A percentile compares a stretch with the other conserved stretches of the same genome.
These are phyloP conservation scores for Polyommatus iphigenia DNA, from an alignment of 2,888 invertebrate species.

Conservation along the genomic window DNA sequence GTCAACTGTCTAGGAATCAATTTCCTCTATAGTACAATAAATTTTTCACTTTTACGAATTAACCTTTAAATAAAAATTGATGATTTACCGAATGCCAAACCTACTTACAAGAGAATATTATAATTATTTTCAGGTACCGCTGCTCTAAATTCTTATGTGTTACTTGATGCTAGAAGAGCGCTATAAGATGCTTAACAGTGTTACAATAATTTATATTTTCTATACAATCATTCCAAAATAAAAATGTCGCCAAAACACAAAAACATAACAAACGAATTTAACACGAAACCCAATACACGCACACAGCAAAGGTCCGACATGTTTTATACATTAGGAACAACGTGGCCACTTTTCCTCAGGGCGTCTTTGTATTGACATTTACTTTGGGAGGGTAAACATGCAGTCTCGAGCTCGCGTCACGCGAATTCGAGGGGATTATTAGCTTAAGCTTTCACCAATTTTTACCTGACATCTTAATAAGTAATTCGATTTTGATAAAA, in stretches of 20 bases:
- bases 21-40: too few relatives aligned
- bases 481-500: constrained; percentile 12
- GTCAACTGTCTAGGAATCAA: too few relatives aligned
- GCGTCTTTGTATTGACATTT: constrained; percentile 75
- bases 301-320: constrained; percentile 42
- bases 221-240: too few relatives aligned
- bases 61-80: too few relatives aligned
- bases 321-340: constrained; percentile 56
- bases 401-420: constrained; percentile 46
- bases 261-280: neutral
- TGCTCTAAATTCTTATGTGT: too few relatives aligned
- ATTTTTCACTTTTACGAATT: too few relatives aligned
- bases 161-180: too few relatives aligned
- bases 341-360: constrained; percentile 62
- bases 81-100: too few relatives aligned
- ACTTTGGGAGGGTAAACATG: constrained; percentile 74
- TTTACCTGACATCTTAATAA: neutral
- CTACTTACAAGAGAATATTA: too few relatives aligned
- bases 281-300: constrained; percentile 11
- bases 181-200: too few relatives aligned
- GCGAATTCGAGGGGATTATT: constrained; percentile 36
- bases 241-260: neutral
- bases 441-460: constrained; percentile 34
- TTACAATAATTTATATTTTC: too few relatives aligned
- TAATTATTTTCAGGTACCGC: too few relatives aligned